Evolutionary conservation across 2,113 vertebrate genomes (phyloP), one percentile per base, ranked within the genome.

Genomic region (Melozone crissalis): DNA sequence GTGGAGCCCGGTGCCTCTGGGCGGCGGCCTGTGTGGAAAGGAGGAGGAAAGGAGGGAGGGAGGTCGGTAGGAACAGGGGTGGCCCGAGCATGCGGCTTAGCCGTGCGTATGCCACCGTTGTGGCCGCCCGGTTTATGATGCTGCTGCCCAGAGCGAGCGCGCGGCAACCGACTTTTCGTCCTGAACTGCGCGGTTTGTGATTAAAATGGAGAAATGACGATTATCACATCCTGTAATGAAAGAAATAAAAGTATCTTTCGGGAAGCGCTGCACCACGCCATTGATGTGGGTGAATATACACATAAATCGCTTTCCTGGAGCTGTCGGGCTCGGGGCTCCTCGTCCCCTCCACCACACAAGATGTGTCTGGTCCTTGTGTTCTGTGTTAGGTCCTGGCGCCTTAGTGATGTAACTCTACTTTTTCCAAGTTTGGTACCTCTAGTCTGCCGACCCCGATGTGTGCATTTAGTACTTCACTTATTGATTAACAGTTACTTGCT

Each of bases 1-100:
- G 13, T 1, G 39, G 15, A 11, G 24, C 10, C 0, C 4, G 19
- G 0, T 0, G 10, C 1, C 0, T 7, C 1, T 7, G 0, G 5
- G 33, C 1, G 1, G 33, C 0, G 1, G 6, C 1, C 1, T 5
- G 2, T 1, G 44, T 20, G 44, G 0, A 4, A 7, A 14, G 26
- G 15, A 51, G 24, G 0, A 5, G 9, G 22, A 43, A 43, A 43
- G 41, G 41, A 43, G 15, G 41, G 15, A 43, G 41, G 8, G 24
- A 51, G 24, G 7, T n/a, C n/a, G 5, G 39, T 12, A 3, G 5
- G 0, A 8, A 5, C 7, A 0, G 20, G 11, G 2, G 3, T 0
- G 0, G 21, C 1, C 1, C 2, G 3, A 5, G 3, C 1, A 3
- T 19, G 22, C 6, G 15, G 3, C 8, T 2, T 9, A 4, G 1